Base-by-base conservation (phyloP, 2,888 invertebrate species). In the Leucoma salicis region DNA sequence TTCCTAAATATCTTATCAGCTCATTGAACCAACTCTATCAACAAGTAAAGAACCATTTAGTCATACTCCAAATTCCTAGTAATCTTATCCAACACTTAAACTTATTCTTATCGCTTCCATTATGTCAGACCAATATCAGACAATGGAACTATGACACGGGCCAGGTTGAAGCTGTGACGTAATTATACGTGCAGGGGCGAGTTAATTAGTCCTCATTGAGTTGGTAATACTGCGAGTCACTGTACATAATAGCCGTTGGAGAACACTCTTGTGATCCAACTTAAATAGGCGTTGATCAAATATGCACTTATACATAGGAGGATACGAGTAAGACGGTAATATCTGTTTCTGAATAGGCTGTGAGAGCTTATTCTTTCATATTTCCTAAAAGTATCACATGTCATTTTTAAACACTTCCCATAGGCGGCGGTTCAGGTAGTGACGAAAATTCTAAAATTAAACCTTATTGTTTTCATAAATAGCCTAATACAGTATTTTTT, bases 141-240 rank as follows among this genome's bases (percentile, higher is more conserved):
- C 52, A 58, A 58, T 53, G 37, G 42, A 37, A 46, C 43, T 45
- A 49, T 52, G 55, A 55, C 46, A 49, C 58, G 65, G 50, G 57
- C 49, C 44, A 40, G 48, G 42, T 51, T 45, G 42, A 38, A 38
- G 46, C 31, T 28, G 24, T 59, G 56, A 60, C 47, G 62, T 66
- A 67, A 69, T 70, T 68, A 66, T 58, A 68, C 57, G 56, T 60
- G 51, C 60, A 59, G 52, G 50, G 58, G 59, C 54, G 56, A 59
- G 55, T 62, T 68, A 67, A 72, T 73, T 72, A 72, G 63, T 52
- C 50, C 58, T 59, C 59, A 70, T 66, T 68, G 63, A 67, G 51
- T 46, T 47, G 42, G 34, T 53, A 45, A 42, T 52, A 53, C 39
- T 57, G 57, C 55, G 41, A 61, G 58, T 65, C 66, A 67, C 52